Base-by-base conservation (phyloP, 2,797 vertebrate genomes). In the Coregonus suidteri region DNA sequence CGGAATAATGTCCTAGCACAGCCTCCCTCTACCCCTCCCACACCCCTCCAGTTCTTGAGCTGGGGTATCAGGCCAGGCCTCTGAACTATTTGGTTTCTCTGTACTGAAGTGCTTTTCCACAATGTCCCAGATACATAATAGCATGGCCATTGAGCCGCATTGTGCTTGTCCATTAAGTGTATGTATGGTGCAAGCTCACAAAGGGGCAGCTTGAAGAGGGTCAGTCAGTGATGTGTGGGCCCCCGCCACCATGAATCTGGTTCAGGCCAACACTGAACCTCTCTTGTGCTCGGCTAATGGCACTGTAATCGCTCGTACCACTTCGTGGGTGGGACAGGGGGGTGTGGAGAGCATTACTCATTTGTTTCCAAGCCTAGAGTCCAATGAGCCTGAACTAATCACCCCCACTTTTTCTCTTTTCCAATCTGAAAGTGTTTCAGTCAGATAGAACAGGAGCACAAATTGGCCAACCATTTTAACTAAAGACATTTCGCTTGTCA, bases 111-210 rank as follows among this genome's bases (percentile, higher is more conserved):
- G 59, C 59, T 86, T 86, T 84, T 91, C 84, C 86, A 90, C 85
- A 83, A 80, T 87, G 90, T 83, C 85, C 88, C 79, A 90, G 88
- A 92, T 93, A 89, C 87, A 89, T 93, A 90, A 90, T 84, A 53
- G 75, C 84, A 67, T 81, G 86, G 86, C 85, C 86, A 87, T 80
- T 76, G 84, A 86, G 85, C 84, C 86, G 85, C 89, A 88, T 85
- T 91, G 90, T 89, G 85, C 76, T 83, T 86, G 87, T 90, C 90
- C 90, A 91, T 93, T 93, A 91, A 90, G 87, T 89, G 85, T 87
- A 91, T 87, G 84, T 85, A 85, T 82, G 85, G 81, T 77, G 84
- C 87, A 87, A 74, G 73, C 86, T 89, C 85, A 91, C 90, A 92
- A 90, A 89, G 81, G 84, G 53, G 83, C 82, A 73, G 83, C 85